phyloP scores from a whole-genome alignment of 2,888 invertebrate species.

The Syritta pipiens region DNA sequence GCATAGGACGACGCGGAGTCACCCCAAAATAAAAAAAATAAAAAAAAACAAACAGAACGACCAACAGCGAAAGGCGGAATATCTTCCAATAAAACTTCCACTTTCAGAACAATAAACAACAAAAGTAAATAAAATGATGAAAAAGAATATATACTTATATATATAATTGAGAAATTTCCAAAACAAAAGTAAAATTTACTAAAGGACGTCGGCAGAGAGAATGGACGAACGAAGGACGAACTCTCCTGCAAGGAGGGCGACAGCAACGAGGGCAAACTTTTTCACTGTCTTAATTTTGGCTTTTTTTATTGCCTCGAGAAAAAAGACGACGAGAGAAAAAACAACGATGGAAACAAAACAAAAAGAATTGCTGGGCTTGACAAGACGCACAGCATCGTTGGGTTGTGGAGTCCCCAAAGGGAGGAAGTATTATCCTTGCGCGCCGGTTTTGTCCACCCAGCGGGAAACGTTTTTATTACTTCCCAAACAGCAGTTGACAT shows the following conservation, averaged over 20 bases:
- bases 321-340: conserved; percentile 19
- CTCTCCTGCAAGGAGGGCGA: not conserved
- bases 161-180: conserved; percentile 57
- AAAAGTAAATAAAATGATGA: conserved; percentile 63
- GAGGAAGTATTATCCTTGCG: conserved; percentile 31
- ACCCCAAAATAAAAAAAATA: conserved; percentile 10
- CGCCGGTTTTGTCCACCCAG: conserved; percentile 48
- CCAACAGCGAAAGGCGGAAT: conserved; percentile 3
- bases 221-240: not conserved
- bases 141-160: conserved; percentile 33
- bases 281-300: conserved; percentile 60
- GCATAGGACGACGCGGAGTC: not conserved
- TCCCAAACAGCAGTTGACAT: conserved; percentile 67
- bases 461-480: conserved; percentile 68
- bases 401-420: conserved; percentile 10
- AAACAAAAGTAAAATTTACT: conserved; percentile 28
- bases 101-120: conserved; percentile 64
- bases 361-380: conserved; percentile 1
- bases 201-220: too few relatives aligned
- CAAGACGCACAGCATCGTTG: not conserved
- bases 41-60: conserved; percentile 25
- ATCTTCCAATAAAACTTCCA: conserved; percentile 61
- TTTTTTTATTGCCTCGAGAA: conserved; percentile 59
- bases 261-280: conserved; percentile 46
- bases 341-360: conserved; percentile 3